Evolutionary conservation across 2,888 invertebrate species (phyloP).

Genomic region (Rhingia rostrata): DNA sequence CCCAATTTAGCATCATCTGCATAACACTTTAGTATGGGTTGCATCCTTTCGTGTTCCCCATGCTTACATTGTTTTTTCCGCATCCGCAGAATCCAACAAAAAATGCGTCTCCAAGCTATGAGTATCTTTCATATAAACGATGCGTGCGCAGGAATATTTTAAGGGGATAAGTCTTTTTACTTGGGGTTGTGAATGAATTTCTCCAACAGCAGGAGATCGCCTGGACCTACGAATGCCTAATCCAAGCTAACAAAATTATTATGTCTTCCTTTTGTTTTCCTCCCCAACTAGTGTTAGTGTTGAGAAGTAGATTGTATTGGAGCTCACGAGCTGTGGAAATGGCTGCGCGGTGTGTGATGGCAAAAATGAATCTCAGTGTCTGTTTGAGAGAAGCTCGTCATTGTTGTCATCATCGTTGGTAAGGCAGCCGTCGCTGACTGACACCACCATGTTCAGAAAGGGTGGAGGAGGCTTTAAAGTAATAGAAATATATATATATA

Average conservation of each 20-base stretch:
- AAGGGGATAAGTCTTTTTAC: conserved; percentile 56
- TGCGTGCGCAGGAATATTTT: conserved; percentile 75
- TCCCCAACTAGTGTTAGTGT: conserved; percentile 45
- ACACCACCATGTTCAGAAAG: conserved; percentile 42
- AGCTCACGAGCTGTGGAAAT: conserved; percentile 13
- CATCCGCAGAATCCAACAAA: conserved; percentile 50
- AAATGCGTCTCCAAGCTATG: conserved; percentile 6
- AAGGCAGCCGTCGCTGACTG: conserved; percentile 25
- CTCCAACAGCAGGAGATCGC: conserved; percentile 25
- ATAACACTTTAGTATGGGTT: conserved; percentile 56
- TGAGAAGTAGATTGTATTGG: conserved; percentile 46
- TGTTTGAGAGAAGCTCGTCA: conserved; percentile 66
- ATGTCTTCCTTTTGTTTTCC: conserved; percentile 37
- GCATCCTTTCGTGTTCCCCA: conserved; percentile 36
- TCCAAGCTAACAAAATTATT: conserved; percentile 53
- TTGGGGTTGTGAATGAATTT: conserved; percentile 50
- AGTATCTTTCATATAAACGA: conserved; percentile 8
- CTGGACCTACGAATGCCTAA: conserved; percentile 60
- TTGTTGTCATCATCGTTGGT: conserved; percentile 57
- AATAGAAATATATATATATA: conserved; percentile 1
- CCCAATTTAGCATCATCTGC: conserved; percentile 48
- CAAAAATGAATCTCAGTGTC: conserved; percentile 73
- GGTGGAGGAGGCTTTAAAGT: conserved; percentile 42
- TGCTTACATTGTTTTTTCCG: conserved; percentile 7
- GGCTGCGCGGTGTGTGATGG: conserved; percentile 45